Evolutionary conservation across 2,113 vertebrate genomes (phyloP), one percentile per base, ranked within the genome.

Genomic region (Athene cunicularia): DNA sequence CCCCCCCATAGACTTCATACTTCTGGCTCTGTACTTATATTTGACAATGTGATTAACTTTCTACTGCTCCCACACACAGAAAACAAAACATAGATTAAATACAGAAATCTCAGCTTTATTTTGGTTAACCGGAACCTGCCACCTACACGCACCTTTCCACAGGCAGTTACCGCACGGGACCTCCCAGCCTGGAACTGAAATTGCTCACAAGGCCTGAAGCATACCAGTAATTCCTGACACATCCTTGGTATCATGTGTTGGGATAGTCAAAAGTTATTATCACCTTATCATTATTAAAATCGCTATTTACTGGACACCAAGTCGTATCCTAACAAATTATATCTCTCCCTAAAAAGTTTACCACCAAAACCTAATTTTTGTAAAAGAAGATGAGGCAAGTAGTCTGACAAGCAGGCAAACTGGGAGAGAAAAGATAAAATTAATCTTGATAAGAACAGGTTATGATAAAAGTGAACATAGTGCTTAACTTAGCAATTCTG

Each of bases 391-490:
- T 95, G 92, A 93, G 91, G 83, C 43, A 30, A 74, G 47, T 32
- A 79, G 70, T 81, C 92, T 93, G 81, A 87, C 90, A 90, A 90
- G 45, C 62, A 75, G 66, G 74, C 33, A 93, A 96, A 91, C 82
- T 4, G 6, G 35, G 45, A 80, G 39, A 71, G 47, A 80, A 35
- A 59, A 91, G 80, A 88, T 86, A 83, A 95, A 85, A 94, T 93
- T 62, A 24, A 45, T 49, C 53, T 75, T 73, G 81, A 91, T 95
- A 97, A 86, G 68, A 68, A 60, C 27, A 63, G 76, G 77, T 96
- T 93, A 93, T 89, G 66, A 96, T 91, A 96, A 93, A 94, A 95
- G 58, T 22, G 62, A 95, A 94, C 77, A 81, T 17, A 84, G 74
- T 68, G 87, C 77, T 95, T 96, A 90, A 95, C 72, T 86, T 88